These are phyloP conservation scores for Petrocephalus sullivani DNA, from an alignment of 2,797 vertebrate species.

Conservation along the genomic window DNA sequence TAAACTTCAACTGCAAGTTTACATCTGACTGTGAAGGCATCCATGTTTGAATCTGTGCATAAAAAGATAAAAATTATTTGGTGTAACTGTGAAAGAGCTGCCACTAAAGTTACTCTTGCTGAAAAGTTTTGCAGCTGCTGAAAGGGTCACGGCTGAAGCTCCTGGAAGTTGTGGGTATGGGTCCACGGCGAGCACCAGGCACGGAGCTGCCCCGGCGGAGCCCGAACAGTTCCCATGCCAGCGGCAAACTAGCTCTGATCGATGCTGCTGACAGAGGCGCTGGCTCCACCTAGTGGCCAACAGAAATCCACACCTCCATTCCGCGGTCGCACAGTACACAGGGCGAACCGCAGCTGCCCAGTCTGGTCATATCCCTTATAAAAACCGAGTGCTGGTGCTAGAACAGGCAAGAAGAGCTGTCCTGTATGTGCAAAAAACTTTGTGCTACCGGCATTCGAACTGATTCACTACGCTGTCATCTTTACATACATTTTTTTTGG, in stretches of 20 bases:
- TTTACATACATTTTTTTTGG: neutral
- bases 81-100: conserved; percentile 24
- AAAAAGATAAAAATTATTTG: conserved; percentile 49
- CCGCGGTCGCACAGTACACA: neutral
- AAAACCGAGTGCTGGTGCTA: conserved; percentile 18
- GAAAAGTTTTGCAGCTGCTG: conserved; percentile 17
- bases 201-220: neutral
- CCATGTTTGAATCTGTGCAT: conserved; percentile 38
- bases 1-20: conserved; percentile 40
- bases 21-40: conserved; percentile 53
- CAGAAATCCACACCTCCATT: conserved; percentile 8
- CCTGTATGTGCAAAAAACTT: conserved; percentile 26
- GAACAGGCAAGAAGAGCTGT: conserved; percentile 25
- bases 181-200: neutral
- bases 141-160: conserved; percentile 20
- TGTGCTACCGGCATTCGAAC: neutral
- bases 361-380: conserved; percentile 8
- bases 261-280: neutral
- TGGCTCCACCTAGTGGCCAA: conserved; percentile 35
- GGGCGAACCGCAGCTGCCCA: neutral
- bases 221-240: neutral
- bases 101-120: conserved; percentile 26
- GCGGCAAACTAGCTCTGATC: neutral
- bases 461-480: neutral
- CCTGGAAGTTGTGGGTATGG: neutral